Evolutionary conservation across 2,888 invertebrate species (phyloP).

Genomic region (Zygaena filipendulae): DNA sequence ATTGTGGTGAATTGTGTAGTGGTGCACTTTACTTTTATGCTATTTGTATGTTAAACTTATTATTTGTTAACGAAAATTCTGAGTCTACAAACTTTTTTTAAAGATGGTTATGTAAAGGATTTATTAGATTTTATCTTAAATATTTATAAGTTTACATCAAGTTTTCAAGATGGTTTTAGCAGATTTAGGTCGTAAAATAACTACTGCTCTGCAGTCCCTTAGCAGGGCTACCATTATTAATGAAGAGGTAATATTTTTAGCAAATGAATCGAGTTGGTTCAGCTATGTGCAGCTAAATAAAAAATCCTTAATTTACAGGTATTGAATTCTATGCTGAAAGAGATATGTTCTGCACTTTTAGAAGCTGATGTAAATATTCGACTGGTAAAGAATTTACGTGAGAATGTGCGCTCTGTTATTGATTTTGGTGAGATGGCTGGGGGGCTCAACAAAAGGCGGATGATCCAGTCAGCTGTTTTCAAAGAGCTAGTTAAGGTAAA

Average conservation of each 20-base stretch:
- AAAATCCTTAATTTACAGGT: slow-evolving; percentile 71
- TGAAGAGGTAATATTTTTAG: slow-evolving; percentile 79
- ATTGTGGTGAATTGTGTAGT: too few relatives aligned
- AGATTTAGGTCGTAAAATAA: slow-evolving; percentile 99
- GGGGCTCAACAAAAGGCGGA: slow-evolving; percentile 96
- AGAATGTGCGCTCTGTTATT: slow-evolving; percentile 97
- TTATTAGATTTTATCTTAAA: background rate
- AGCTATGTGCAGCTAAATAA: background rate
- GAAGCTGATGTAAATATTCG: slow-evolving; percentile 98
- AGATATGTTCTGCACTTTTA: slow-evolving; percentile 95
- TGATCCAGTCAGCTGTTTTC: slow-evolving; percentile 99
- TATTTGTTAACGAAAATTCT: too few relatives aligned
- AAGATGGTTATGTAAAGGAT: too few relatives aligned
- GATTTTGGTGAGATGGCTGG: slow-evolving; percentile 99
- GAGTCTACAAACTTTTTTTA: too few relatives aligned
- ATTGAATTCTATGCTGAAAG: slow-evolving; percentile 98
- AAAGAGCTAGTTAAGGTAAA: slow-evolving; percentile 95
- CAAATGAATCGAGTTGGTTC: background rate
- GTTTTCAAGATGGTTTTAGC: slow-evolving; percentile 98
- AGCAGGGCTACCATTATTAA: slow-evolving; percentile 99
- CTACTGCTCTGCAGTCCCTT: slow-evolving; percentile 95
- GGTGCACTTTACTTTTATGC: too few relatives aligned
- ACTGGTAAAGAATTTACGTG: slow-evolving; percentile 93
- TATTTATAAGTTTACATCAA: too few relatives aligned
- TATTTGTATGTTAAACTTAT: too few relatives aligned